Evolutionary conservation across 1,140 invertebrate species (phyloP), one percentile per base, ranked within the genome.

Genomic region (Tetramorium simillimum): DNA sequence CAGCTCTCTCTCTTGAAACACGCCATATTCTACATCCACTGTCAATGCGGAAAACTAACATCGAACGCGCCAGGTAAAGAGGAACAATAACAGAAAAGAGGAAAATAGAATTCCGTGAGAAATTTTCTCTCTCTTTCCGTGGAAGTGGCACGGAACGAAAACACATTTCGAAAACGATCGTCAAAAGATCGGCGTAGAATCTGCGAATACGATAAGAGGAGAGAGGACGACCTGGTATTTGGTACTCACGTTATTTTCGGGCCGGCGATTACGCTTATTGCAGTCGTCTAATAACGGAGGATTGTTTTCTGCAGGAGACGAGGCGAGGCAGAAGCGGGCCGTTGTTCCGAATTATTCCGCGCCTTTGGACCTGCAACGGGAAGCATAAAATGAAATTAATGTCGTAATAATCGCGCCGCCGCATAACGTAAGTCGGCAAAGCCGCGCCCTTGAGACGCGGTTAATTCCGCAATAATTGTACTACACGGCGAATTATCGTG

Each of bases 341-440:
- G 89, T 90, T 88, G 89, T 53, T 82, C 72, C 90, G 76, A 88
- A 91, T 90, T 90, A 90, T 88, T 86, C 89, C 90, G 77, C 63
- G 82, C 56, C 70, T 86, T 60, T 56, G 65, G 75, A 86, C 73
- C 89, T 91, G 89, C 89, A 91, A 91, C 89, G 88, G 90, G 86
- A 73, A 56, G 87, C 86, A 85, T 86, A 90, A 88, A 90, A 90
- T 43, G 87, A 91, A 91, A 91, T 91, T 90, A 91, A 91, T 90
- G 84, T 80, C 58, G 84, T 51, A 90, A 90, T 91, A 91, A 91
- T 90, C 89, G 84, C 90, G 56, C 40, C 10, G 60, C 49, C 77
- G 86, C 49, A 43, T 62, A 65, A 70, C 58, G 88, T 89, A 87
- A 87, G 87, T 78, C 85, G 69, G 72, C 75, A 87, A 85, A 85